Evolutionary conservation across 2,888 invertebrate genomes (phyloP), one percentile per base, ranked within the genome.

Genomic region (Sphaerophoria rueppellii): DNA sequence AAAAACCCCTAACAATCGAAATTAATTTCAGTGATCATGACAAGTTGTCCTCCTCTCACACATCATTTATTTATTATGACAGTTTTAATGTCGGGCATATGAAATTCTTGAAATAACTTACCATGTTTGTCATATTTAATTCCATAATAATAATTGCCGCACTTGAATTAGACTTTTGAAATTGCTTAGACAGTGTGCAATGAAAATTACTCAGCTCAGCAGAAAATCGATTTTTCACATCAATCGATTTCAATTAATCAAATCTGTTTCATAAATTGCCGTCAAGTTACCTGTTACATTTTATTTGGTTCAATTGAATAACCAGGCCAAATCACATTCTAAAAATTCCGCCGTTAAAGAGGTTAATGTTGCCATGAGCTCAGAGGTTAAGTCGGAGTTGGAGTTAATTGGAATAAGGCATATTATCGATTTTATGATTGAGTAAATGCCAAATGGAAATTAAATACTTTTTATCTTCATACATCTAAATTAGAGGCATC

Each of bases 161-260:
- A 12, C 43, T 14, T 60, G 43, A 43, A 54, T 74, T 74, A 77
- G 43, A 57, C 3, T 24, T 24, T 16, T 40, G 40, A 40, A 40
- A 24, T 16, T 50, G 11, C 2, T 24, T 24, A 24, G 24, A 24
- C 24, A 24, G 24, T 24, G 24, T 24, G 24, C 24, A 24, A 65
- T 46, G 55, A 34, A 34, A 14, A 9, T n/a, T 35, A 7, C 54
- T 73, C 50, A 54, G 43, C 12, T 14, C 40, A 70, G 54, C 60
- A 61, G 43, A 74, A 57, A 65, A 67, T 46, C 57, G 37, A 14
- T 61, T 50, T 73, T 60, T 61, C 73, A 48, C 70, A 50, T 35
- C 65, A 55, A 75, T 75, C 72, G 79, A 75, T 61, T 79, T 71
- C 75, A 83, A 83, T 83, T 83, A 83, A 83, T 83, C 83, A 83